A percentile compares a stretch with the other conserved stretches of the same genome.
phyloP scores from a whole-genome alignment of 2,888 invertebrate genomes.

The Hypercompe scribonia region DNA sequence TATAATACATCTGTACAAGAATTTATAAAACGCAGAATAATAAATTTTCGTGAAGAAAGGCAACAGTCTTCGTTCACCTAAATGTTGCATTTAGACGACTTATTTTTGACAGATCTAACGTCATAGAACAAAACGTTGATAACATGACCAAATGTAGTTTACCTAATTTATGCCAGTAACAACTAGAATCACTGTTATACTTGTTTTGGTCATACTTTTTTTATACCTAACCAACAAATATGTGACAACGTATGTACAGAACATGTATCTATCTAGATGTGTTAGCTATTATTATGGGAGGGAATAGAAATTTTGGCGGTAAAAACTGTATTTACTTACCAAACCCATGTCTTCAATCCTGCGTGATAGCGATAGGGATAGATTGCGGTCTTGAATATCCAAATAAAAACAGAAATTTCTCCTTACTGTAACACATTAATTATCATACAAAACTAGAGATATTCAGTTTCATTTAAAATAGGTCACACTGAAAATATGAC shows the following conservation, averaged over 20 bases:
- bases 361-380: conserved; percentile 88
- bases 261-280: background rate
- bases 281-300: conserved; percentile 16
- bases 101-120: background rate
- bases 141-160: conserved; percentile 60
- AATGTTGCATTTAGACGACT: background rate
- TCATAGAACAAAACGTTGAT: conserved; percentile 62
- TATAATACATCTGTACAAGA: background rate
- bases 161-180: conserved; percentile 28
- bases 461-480: conserved; percentile 39
- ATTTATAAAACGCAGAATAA: background rate
- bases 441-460: conserved; percentile 33
- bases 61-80: background rate
- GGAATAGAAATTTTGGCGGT: conserved; percentile 66
- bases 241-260: conserved; percentile 50
- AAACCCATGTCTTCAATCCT: conserved; percentile 91
- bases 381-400: conserved; percentile 90
- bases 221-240: conserved; percentile 65
- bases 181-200: conserved; percentile 43
- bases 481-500: conserved; percentile 55
- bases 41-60: background rate
- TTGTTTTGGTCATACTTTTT: conserved; percentile 49
- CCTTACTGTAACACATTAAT: conserved; percentile 76
- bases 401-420: conserved; percentile 91
- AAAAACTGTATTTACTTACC: conserved; percentile 82